Percentiles rank a stretch among this genome's conserved stretches.
phyloP scores from a whole-genome alignment of 2,888 invertebrate genomes.

The Trissolcus brochymenae region DNA sequence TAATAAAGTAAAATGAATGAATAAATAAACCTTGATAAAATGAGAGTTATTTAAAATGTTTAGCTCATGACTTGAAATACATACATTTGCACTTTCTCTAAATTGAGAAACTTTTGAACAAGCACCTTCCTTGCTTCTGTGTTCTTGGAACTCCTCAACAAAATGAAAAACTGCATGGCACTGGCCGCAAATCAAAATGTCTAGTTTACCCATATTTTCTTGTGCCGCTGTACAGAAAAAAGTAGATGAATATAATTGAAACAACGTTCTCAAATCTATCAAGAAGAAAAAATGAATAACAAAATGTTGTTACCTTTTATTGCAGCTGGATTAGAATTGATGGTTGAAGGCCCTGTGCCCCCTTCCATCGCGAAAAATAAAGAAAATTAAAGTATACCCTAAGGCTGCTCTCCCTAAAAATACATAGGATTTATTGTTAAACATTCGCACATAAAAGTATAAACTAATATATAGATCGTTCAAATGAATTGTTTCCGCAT shows the following conservation, averaged over 20 bases:
- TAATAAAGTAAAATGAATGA: not conserved
- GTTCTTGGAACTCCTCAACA: conserved; percentile 86
- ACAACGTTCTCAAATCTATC: not conserved
- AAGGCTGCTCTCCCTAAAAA: conserved; percentile 19
- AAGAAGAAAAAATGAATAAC: conserved; percentile 10
- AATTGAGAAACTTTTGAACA: conserved; percentile 82
- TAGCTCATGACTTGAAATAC: conserved; percentile 61
- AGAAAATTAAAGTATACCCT: conserved; percentile 21
- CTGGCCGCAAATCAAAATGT: conserved; percentile 89
- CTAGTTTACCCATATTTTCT: conserved; percentile 85
- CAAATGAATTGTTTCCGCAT: not conserved
- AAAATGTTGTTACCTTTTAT: conserved; percentile 68
- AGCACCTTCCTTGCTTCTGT: conserved; percentile 80
- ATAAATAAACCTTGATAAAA: not conserved
- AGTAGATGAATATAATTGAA: not conserved
- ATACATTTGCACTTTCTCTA: conserved; percentile 81
- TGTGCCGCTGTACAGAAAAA: conserved; percentile 81
- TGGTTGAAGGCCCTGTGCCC: conserved; percentile 72
- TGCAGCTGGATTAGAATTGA: conserved; percentile 70
- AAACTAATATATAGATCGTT: not conserved
- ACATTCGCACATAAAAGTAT: not conserved
- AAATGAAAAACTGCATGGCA: conserved; percentile 89
- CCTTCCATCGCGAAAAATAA: conserved; percentile 69
- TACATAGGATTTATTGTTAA: not conserved
- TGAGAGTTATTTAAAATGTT: not conserved